Base-by-base conservation (phyloP, 2,888 invertebrate species). In the Drosophila colorata region DNA sequence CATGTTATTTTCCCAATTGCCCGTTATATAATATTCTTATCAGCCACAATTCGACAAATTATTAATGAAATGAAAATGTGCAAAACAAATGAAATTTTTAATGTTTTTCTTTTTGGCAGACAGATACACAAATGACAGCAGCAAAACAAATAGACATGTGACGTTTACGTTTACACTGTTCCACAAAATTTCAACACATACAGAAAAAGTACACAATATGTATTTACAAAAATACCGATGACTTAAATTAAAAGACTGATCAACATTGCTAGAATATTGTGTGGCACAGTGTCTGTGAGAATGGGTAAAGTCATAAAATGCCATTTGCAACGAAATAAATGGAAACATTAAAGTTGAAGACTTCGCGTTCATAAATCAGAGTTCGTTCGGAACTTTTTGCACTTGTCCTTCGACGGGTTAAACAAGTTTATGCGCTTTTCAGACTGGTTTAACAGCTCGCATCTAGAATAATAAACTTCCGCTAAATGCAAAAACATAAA, bases 351-450 rank as follows among this genome's bases (percentile, higher is more conserved):
- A 38, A 14, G 35, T 18, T 48, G 38, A 31, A 23, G 20, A 33
- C 18, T 28, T 9, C 6, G 41, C 25, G 53, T 59, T 55, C 53
- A 64, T 69, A 68, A 66, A 61, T 66, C 59, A 58, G 49, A 48
- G 56, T 63, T 66, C 16, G 56, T 43, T 13, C 20, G n/a, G 11
- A 60, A 23, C 20, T 49, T 48, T 70, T 68, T 56, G 65, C 65
- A 75, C 69, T 72, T 82, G 80, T 87, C 77, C 67, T 75, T 75
- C 76, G 67, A 52, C 68, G 35, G 65, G 74, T 78, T 52, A 11
- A 86, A 86, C 88, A 64, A 66, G 86, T 80, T 87, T 78, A 64
- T 57, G 64, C 57, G 51, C 46, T 68, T 63, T 56, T 51, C 49
- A 14, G 56, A 81, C 81, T 75, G 80, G 86, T 85, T 87, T 57